Base-by-base conservation (phyloP, 2,888 invertebrate species). In the Amphipoea oculea region DNA sequence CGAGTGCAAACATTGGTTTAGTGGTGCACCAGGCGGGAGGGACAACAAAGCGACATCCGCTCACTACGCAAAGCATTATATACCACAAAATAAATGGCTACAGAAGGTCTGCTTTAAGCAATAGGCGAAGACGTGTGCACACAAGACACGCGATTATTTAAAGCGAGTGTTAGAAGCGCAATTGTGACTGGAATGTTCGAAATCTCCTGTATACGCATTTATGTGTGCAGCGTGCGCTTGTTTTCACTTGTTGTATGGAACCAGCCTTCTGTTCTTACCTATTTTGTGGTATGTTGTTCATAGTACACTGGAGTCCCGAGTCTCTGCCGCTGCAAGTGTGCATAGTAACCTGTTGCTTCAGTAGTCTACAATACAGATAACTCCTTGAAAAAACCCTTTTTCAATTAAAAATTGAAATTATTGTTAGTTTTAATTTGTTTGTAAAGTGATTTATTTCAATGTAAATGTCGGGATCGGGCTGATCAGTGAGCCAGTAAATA, bases 271-370 rank as follows among this genome's bases (percentile, higher is more conserved):
- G 51, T 54, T 17, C 14, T 60, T 60, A 74, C 9, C 11, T 20
- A 7, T 12, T 29, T 57, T 23, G 23, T 72, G 29, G 54, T 54
- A 42, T 6, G 3, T 11, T 42, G 17, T 74, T 45, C 6, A n/a
- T 57, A 40, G 42, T 48, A 51, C 17, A 62, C 7, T 29, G 29
- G 14, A 7, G 73, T 54, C 40, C 48, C 54, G 65, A 36, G 11
- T 63, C n/a, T 29, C 63, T 72, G 68, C 68, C 29, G n/a, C 54
- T 76, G 76, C 71, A 76, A n/a, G 42, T 63, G 62, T 73, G 76
- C 66, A 72, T n/a, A 40, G 17, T 51, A 54, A 85, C 85, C 66
- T 85, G 85, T 85, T 85, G 85, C 81, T 76, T 57, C 20, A 62
- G 4, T 29, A 14, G 14, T 12, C 45, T 17, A 36, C 36, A 17